Evolutionary conservation across 2,888 invertebrate genomes (phyloP).

Genomic region (Candidula unifasciata): DNA sequence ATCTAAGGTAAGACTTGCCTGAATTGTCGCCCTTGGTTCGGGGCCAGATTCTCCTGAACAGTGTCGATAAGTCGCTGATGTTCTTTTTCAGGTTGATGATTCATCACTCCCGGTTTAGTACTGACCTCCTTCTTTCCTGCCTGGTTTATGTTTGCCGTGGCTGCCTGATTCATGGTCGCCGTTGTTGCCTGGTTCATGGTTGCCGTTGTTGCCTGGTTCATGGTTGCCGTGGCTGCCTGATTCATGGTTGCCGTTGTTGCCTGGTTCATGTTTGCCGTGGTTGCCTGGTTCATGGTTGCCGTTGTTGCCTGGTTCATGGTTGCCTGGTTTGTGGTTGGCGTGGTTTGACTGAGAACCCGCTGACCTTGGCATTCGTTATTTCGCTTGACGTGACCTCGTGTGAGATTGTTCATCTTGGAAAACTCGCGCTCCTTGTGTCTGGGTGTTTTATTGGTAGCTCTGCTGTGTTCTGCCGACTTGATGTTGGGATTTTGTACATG

Average conservation of each 20-base stretch:
- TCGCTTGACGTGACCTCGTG: conserved; percentile 62
- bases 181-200: too few species aligned
- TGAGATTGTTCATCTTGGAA: conserved; percentile 61
- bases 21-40: conserved; percentile 69
- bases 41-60: conserved; percentile 92
- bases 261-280: too few species aligned
- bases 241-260: too few species aligned
- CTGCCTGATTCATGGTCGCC: too few species aligned
- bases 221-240: too few species aligned
- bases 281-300: too few species aligned
- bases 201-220: too few species aligned
- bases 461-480: conserved; percentile 19
- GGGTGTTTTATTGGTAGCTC: conserved; percentile 49
- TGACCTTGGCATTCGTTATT: conserved; percentile 63
- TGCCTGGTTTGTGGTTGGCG: not conserved
- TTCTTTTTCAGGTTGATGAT: conserved; percentile 55
- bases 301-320: too few species aligned
- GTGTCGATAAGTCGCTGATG: conserved; percentile 87
- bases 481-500: conserved; percentile 55
- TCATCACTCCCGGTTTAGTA: conserved; percentile 38
- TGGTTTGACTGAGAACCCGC: not conserved
- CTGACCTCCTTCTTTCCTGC: conserved; percentile 41
- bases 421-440: conserved; percentile 62
- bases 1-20: conserved; percentile 66
- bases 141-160: not conserved